Base-by-base conservation (phyloP, 2,113 vertebrate genomes). In the Varanus komodoensis region DNA sequence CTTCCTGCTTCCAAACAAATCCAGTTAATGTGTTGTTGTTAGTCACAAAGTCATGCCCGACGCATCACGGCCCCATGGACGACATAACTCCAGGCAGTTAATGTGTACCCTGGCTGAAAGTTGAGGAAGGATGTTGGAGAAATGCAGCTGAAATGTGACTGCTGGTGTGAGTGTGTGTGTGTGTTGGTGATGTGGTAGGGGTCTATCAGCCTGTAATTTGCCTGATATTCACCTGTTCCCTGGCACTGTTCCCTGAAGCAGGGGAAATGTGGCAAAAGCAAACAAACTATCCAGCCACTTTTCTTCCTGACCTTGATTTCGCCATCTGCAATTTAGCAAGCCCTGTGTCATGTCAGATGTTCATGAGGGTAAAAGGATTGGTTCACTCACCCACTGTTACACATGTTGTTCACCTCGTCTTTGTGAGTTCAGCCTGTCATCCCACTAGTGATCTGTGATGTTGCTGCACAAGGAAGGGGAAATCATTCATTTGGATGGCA, bases 291-390 rank as follows among this genome's bases (percentile, higher is more conserved):
- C 1, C 82, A 90, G 81, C 89, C 89, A 94, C 87, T 87, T 92
- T 95, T 93, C 88, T 38, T 73, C 82, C 93, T 92, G 95, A 94
- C 93, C 96, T 94, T 93, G 90, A 95, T 92, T 64, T 95, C 95
- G 83, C 87, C 91, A 78, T 82, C 74, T 93, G 90, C 93, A 91
- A 52, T 94, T 93, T 93, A 84, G 91, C 80, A 88, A 91, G 44
- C 92, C 93, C 94, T 89, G 87, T 89, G 89, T 94, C 94, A 78
- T 87, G 89, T 94, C 92, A 87, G 87, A 87, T 95, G 91, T 91
- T 95, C 92, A 91, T 85, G 89, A 90, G 92, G 92, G 93, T 95
- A 94, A 96, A 96, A 95, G 95, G 92, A 95, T 94, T 91, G 88
- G 88, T 95, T 93, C 93, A 91, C 88, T 96, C 93, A 95, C 92